Evolutionary conservation across 2,113 vertebrate genomes (phyloP).

Genomic region (Callocephalon fimbriatum): DNA sequence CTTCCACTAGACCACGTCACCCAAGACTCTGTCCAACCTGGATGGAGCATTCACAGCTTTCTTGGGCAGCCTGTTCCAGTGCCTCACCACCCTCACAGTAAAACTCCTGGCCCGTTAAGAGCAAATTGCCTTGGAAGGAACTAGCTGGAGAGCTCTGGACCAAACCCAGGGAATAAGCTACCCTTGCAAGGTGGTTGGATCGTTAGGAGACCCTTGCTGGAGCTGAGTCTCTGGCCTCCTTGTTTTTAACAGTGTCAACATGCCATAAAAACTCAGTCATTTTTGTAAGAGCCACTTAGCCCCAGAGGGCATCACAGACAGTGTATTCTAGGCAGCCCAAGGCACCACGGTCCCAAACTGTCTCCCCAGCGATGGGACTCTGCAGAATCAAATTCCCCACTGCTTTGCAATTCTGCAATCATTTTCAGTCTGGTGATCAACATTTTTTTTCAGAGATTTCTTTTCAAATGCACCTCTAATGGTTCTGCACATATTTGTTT

Average conservation of each 20-base stretch:
- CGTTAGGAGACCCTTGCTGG: neutral
- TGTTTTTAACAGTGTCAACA: neutral
- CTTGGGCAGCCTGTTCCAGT: neutral
- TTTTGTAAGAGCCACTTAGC: neutral
- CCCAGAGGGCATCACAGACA: neutral
- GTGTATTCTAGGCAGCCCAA: neutral
- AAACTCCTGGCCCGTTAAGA: neutral
- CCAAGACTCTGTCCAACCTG: neutral
- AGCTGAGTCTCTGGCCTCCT: neutral
- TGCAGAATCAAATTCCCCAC: neutral
- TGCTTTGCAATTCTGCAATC: neutral
- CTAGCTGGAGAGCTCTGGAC: neutral
- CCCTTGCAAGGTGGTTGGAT: neutral
- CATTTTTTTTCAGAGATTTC: neutral
- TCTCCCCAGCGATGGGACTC: neutral
- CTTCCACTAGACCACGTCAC: neutral
- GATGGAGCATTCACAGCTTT: neutral
- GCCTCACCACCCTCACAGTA: neutral
- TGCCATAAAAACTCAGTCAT: neutral
- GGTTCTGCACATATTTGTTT: neutral
- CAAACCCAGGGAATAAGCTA: neutral
- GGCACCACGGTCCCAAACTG: neutral
- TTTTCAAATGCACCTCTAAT: conserved; percentile 44
- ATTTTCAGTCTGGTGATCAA: neutral
- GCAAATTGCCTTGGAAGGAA: neutral